Evolutionary conservation across 2,888 invertebrate species (phyloP).

Genomic region (Bimastos eiseni): DNA sequence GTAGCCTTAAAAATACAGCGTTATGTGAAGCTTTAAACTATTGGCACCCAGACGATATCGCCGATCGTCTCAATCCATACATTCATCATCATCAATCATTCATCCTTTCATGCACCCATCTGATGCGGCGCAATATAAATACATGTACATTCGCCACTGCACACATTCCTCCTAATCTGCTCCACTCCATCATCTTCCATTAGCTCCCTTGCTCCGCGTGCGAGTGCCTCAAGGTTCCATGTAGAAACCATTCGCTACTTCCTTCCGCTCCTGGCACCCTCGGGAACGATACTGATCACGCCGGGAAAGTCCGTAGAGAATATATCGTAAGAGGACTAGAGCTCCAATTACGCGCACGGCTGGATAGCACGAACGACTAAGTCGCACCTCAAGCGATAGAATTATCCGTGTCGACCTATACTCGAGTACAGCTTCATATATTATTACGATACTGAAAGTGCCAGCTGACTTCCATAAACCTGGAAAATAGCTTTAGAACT

Average conservation of each 20-base stretch:
- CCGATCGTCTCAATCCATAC: neutral
- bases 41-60: neutral
- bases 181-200: slow-evolving; percentile 4
- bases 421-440: neutral
- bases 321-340: neutral
- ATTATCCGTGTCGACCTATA: neutral
- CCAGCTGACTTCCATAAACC: neutral
- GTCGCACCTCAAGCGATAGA: neutral
- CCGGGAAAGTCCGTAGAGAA: neutral
- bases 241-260: neutral
- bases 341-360: neutral
- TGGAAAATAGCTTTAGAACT: neutral
- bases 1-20: neutral
- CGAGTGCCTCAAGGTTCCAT: neutral
- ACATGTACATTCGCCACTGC: neutral
- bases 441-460: neutral
- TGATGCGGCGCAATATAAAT: neutral
- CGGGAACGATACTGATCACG: neutral
- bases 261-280: neutral
- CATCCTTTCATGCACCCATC: neutral
- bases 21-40: neutral
- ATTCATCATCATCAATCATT: neutral
- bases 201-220: neutral
- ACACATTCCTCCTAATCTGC: neutral
- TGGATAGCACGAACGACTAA: neutral